Evolutionary conservation across 2,113 vertebrate species (phyloP).

Genomic region (Boleophthalmus pectinirostris): DNA sequence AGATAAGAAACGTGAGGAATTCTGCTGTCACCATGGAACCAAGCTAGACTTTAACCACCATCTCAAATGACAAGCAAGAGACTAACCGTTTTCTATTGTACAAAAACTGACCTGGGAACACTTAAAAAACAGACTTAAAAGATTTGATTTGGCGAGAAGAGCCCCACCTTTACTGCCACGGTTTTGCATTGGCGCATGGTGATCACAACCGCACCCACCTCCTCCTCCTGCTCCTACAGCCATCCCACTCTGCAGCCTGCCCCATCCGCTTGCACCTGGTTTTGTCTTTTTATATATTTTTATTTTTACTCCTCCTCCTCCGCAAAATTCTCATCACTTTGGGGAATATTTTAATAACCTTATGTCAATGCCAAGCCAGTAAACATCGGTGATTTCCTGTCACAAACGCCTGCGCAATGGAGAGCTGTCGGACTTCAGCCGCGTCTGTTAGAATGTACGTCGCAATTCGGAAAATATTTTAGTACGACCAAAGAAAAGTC

Average conservation of each 20-base stretch:
- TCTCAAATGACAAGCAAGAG: slow-evolving; percentile 70
- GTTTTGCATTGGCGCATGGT: slow-evolving; percentile 43
- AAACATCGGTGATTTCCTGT: background rate
- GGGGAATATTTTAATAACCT: background rate
- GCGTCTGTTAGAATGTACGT: background rate
- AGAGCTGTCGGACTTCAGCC: background rate
- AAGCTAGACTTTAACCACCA: slow-evolving; percentile 77
- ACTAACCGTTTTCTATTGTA: slow-evolving; percentile 31
- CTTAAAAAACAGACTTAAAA: slow-evolving; percentile 14
- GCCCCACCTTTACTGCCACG: slow-evolving; percentile 19
- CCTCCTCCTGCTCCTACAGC: slow-evolving; percentile 3
- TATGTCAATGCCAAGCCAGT: background rate
- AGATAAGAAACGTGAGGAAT: slow-evolving; percentile 79
- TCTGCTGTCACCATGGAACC: slow-evolving; percentile 77
- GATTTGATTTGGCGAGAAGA: slow-evolving; percentile 17
- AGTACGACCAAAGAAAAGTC: background rate
- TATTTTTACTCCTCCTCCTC: background rate
- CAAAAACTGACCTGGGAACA: slow-evolving; percentile 10
- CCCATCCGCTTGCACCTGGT: slow-evolving; percentile 14
- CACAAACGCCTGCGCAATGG: background rate
- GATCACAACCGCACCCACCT: slow-evolving; percentile 5
- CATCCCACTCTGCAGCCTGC: slow-evolving; percentile 27
- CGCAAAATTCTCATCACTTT: background rate
- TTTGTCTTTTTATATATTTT: slow-evolving; percentile 10
- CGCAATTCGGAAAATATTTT: background rate